A percentile compares a stretch with the other conserved stretches of the same genome.
Conservation (phyloP, 2,113 vertebrate genomes). For the Spheniscus mendiculus region DNA sequence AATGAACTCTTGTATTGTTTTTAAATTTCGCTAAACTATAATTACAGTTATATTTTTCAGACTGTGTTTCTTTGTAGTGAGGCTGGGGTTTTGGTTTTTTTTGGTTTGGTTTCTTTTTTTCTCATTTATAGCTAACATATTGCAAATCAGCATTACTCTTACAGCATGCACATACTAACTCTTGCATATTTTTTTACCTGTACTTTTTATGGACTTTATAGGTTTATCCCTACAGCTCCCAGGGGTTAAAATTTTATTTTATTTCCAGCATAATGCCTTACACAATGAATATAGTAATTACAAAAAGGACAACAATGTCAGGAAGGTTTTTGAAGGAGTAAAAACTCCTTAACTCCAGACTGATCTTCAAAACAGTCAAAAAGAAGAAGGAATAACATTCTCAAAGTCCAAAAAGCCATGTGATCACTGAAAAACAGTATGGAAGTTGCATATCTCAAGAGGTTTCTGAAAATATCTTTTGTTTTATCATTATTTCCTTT, state of each 20-base stretch:
- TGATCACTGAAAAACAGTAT: not conserved
- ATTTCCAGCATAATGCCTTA: not conserved
- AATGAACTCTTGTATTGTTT: not conserved
- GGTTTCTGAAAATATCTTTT: not conserved
- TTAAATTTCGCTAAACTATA: not conserved
- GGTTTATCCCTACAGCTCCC: not conserved
- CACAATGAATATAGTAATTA: not conserved
- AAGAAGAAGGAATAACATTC: not conserved
- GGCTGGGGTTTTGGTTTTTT: fast-evolving
- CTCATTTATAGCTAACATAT: not conserved
- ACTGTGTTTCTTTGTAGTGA: not conserved
- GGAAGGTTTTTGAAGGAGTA: not conserved
- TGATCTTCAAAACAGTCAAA: not conserved
- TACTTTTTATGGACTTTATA: not conserved
- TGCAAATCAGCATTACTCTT: not conserved
- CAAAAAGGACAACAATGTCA: not conserved
- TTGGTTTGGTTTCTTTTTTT: not conserved
- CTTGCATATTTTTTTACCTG: not conserved
- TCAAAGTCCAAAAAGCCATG: not conserved
- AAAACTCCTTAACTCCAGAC: not conserved
- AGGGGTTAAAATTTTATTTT: not conserved
- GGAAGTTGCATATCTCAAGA: not conserved
- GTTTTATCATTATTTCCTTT: not conserved
- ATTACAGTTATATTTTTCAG: not conserved
- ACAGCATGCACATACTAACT: not conserved